These are phyloP conservation scores for Antheraea assamensis DNA, from an alignment of 2,888 invertebrate species.

Conservation along the genomic window DNA sequence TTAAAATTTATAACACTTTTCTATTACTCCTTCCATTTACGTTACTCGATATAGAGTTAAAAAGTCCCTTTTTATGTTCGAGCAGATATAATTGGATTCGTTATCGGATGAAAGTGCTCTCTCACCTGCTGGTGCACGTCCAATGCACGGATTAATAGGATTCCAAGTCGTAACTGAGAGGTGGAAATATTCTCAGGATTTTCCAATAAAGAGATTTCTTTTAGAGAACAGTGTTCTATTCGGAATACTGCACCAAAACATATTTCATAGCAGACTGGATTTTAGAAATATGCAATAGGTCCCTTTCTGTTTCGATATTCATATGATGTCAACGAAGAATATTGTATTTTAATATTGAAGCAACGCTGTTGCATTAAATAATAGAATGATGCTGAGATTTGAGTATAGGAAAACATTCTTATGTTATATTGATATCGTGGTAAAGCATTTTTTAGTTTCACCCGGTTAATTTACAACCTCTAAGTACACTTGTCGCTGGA, in stretches of 20 bases:
- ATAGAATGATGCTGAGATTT: not conserved
- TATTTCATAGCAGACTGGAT: not conserved
- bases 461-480: not conserved
- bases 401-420: not conserved
- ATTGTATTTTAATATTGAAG: not conserved
- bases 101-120: not conserved
- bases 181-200: constrained; percentile 3
- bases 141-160: not conserved
- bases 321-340: not conserved
- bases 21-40: not conserved
- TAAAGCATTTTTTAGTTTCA: not conserved
- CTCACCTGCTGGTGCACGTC: not conserved
- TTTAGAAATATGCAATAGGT: not conserved
- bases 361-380: not conserved
- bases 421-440: not conserved
- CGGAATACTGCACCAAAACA: not conserved
- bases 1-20: not conserved
- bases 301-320: not conserved
- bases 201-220: not conserved
- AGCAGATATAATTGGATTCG: not conserved
- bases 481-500: not conserved
- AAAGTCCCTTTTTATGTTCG: not conserved
- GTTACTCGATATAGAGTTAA: not conserved
- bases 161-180: not conserved
- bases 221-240: not conserved